Evolutionary conservation across 92 coral and sea anemone species (phyloP).

Genomic region (Umimayanthus chanpuru): DNA sequence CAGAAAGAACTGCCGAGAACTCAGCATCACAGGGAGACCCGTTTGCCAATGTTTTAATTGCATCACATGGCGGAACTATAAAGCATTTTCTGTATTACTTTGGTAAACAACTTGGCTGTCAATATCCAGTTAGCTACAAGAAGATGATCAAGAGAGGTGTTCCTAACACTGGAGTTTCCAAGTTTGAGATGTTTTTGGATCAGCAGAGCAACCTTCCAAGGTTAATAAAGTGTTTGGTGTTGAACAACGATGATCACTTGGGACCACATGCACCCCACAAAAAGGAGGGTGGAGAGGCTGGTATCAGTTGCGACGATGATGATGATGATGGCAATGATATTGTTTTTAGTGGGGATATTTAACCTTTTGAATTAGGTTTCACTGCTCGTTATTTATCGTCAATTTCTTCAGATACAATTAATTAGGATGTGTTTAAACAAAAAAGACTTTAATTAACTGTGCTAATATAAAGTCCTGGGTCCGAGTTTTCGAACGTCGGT

Average conservation of each 20-base stretch:
- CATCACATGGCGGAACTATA: slow-evolving; percentile 89
- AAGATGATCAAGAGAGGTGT: slow-evolving; percentile 32
- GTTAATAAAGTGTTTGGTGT: slow-evolving; percentile 59
- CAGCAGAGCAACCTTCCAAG: slow-evolving; percentile 58
- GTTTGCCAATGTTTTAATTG: slow-evolving; percentile 65
- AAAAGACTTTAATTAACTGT: not conserved
- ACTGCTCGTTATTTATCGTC: not conserved
- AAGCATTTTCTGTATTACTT: slow-evolving; percentile 71
- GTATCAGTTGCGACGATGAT: slow-evolving; percentile 12
- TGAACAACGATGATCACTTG: slow-evolving; percentile 75
- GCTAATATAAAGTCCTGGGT: too few relatives aligned
- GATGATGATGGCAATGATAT: not conserved
- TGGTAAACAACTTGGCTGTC: slow-evolving; percentile 39
- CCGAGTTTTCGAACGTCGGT: too few relatives aligned
- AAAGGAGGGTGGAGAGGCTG: slow-evolving; percentile 35
- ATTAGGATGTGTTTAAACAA: not conserved
- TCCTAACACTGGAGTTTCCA: slow-evolving; percentile 88
- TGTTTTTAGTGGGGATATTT: not conserved
- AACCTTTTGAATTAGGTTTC: too few relatives aligned
- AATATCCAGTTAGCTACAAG: slow-evolving; percentile 43
- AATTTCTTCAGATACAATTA: not conserved
- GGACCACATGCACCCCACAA: not conserved
- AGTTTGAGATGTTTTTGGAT: slow-evolving; percentile 61
- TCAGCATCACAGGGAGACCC: slow-evolving; percentile 4
- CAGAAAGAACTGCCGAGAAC: not conserved